Percentiles rank a stretch among this genome's conserved stretches.
Evolutionary conservation across 2,888 invertebrate species (phyloP).

Genomic region (Poecilobothrus nobilitatus): DNA sequence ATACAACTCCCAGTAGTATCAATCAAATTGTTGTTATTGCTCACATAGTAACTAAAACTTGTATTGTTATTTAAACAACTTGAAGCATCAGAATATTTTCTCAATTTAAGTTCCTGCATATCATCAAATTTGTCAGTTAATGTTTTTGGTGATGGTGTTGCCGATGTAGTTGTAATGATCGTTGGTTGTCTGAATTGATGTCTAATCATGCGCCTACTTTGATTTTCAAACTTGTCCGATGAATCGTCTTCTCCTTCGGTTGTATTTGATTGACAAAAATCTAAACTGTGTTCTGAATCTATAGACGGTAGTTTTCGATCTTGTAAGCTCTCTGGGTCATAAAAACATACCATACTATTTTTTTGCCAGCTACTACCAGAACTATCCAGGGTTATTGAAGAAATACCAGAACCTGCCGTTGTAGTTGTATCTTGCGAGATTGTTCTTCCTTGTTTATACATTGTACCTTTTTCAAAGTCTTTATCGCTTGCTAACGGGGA

Average conservation of each 20-base stretch:
- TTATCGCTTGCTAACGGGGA: conserved; percentile 68
- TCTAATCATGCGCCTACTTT: conserved; percentile 20
- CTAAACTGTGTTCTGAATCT: not conserved
- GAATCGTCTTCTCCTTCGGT: conserved; percentile 11
- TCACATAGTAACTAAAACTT: conserved; percentile 16
- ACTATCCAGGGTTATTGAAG: not conserved
- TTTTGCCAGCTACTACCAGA: conserved; percentile 22
- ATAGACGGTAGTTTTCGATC: conserved; percentile 28
- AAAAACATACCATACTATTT: conserved; percentile 38
- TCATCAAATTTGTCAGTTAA: conserved; percentile 16
- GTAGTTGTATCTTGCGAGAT: conserved; percentile 18
- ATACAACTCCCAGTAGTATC: conserved; percentile 29
- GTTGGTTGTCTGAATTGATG: conserved; percentile 25
- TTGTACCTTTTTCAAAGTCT: conserved; percentile 34
- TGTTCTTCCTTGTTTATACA: conserved; percentile 29
- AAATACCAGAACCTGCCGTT: conserved; percentile 14
- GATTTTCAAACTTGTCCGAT: conserved; percentile 17
- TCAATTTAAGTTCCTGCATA: conserved; percentile 35
- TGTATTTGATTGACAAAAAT: not conserved
- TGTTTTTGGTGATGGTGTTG: not conserved
- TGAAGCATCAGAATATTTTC: conserved; percentile 33
- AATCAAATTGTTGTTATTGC: conserved; percentile 33
- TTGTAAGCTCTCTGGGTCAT: conserved; percentile 39
- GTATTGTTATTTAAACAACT: conserved; percentile 22
- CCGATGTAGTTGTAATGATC: conserved; percentile 19